phyloP scores from a whole-genome alignment of 1,140 invertebrate species.

The Ceratina australensis region DNA sequence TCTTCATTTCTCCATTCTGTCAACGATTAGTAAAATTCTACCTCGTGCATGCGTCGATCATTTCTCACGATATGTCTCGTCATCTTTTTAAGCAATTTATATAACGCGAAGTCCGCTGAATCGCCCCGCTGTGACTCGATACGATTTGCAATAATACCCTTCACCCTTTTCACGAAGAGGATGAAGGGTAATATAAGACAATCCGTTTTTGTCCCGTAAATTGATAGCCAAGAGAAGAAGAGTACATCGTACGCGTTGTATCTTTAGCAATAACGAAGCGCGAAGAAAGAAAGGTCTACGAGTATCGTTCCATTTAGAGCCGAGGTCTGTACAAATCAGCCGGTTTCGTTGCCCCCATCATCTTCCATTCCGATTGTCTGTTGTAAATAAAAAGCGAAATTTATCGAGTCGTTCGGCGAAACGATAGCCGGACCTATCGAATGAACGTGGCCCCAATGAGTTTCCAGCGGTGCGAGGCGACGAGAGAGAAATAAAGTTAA shows the following conservation, averaged over 20 bases:
- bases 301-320: too few relatives aligned
- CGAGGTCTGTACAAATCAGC: too few relatives aligned
- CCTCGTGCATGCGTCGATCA: constrained; percentile 43
- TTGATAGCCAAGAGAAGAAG: neutral
- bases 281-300: neutral
- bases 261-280: neutral
- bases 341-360: neutral
- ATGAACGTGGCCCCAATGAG: neutral
- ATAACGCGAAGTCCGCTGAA: constrained; percentile 17
- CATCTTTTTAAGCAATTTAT: constrained; percentile 30
- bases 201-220: neutral
- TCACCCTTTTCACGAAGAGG: neutral
- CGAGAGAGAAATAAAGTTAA: constrained; percentile 53
- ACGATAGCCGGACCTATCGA: neutral
- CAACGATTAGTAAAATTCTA: constrained; percentile 38
- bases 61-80: constrained; percentile 33
- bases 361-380: neutral
- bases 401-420: neutral
- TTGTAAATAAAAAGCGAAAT: constrained; percentile 16
- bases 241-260: neutral
- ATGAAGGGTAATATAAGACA: neutral
- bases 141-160: constrained; percentile 10
- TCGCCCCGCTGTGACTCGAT: constrained; percentile 29
- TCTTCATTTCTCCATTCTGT: constrained; percentile 30
- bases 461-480: constrained; percentile 17